A percentile compares a stretch with the other conserved stretches of the same genome.
phyloP scores from a whole-genome alignment of 2,888 invertebrate genomes.

The Habrosyne pyritoides region DNA sequence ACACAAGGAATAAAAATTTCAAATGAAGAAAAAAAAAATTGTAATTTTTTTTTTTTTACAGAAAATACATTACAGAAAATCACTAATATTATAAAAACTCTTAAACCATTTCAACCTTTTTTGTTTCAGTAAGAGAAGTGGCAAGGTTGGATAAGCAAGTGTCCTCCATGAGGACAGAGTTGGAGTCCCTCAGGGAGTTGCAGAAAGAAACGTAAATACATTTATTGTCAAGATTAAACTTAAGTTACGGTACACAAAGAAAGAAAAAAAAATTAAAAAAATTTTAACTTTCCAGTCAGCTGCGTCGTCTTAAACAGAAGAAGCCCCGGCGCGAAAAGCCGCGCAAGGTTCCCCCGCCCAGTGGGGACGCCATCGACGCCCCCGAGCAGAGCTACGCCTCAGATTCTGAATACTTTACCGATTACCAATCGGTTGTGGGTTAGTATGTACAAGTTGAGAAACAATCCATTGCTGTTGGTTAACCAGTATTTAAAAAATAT shows the following conservation, averaged over 20 bases:
- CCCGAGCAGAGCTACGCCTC: conserved; percentile 62
- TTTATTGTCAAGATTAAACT: too few relatives aligned
- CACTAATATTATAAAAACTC: too few relatives aligned
- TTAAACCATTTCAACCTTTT: too few relatives aligned
- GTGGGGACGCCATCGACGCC: conserved; percentile 44
- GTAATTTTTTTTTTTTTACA: too few relatives aligned
- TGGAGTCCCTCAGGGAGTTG: conserved; percentile 69
- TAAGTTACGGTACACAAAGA: too few relatives aligned
- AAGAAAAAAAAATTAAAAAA: too few relatives aligned
- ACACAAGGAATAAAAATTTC: too few relatives aligned
- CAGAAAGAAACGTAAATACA: conserved; percentile 71
- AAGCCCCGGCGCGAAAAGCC: conserved; percentile 40
- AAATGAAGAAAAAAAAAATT: too few relatives aligned
- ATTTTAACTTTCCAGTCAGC: conserved; percentile 40
- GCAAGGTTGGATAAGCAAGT: conserved; percentile 73
- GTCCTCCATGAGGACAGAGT: conserved; percentile 67
- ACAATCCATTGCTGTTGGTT: too few relatives aligned
- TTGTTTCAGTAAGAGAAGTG: conserved; percentile 67
- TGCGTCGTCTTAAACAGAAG: conserved; percentile 57
- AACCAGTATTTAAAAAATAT: too few relatives aligned
- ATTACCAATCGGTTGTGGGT: conserved; percentile 74
- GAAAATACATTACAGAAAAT: too few relatives aligned
- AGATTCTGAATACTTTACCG: conserved; percentile 74
- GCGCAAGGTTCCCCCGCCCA: conserved; percentile 29
- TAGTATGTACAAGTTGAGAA: conserved; percentile 11